Percentiles rank a stretch among this genome's conserved stretches.
Conservation (phyloP, 92 coral and sea anemone genomes). For the Porites cylindrica region DNA sequence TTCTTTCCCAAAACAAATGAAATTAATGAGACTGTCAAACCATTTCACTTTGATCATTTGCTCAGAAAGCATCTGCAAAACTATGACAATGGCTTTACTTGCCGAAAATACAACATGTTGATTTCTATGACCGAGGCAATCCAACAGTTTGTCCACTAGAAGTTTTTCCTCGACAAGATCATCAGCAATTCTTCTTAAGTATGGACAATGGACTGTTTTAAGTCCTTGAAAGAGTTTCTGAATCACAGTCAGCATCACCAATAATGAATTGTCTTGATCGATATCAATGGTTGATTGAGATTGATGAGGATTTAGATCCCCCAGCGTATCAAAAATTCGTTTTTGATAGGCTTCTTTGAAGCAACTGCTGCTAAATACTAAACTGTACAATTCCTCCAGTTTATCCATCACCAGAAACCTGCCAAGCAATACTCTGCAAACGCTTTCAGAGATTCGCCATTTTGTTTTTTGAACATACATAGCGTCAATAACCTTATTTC, state of each 20-base stretch:
- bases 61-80: conserved; percentile 31
- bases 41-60: conserved; percentile 17
- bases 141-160: conserved; percentile 40
- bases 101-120: conserved; percentile 79
- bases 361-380: conserved; percentile 42
- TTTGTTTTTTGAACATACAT: conserved; percentile 17
- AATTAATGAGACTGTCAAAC: conserved; percentile 38
- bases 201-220: conserved; percentile 22
- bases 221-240: conserved; percentile 33
- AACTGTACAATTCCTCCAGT: conserved; percentile 53
- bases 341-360: conserved; percentile 40
- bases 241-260: conserved; percentile 64
- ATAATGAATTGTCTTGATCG: conserved; percentile 6
- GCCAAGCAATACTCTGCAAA: not conserved
- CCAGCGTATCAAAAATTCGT: not conserved
- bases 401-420: conserved; percentile 43
- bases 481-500: not conserved
- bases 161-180: conserved; percentile 28
- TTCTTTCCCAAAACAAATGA: not conserved
- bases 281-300: not conserved
- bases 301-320: conserved; percentile 7
- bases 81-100: conserved; percentile 54
- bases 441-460: conserved; percentile 43
- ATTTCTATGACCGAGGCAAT: conserved; percentile 40
- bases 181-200: conserved; percentile 44